Evolutionary conservation across 2,797 vertebrate genomes (phyloP), one percentile per base, ranked within the genome.

Genomic region (Microctenopoma steveboyesi): DNA sequence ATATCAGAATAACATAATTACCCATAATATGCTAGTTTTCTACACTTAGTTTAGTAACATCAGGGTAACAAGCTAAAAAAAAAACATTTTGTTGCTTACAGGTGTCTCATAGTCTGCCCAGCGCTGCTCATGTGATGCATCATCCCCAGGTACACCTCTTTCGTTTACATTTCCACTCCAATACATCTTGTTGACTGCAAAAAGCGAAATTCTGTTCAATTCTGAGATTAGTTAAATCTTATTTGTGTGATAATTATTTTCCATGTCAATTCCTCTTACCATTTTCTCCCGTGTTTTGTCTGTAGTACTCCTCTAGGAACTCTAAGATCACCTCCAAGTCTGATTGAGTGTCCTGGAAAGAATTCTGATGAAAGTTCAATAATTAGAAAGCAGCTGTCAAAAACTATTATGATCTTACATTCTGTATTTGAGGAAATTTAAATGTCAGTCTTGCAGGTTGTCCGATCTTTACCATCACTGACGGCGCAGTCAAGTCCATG

Each of bases 241-340:
- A 25, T 2, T 12, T 4, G 12, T 49, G 4, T 30, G 1, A 13
- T 5, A 14, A n/a, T 27, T 13, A 1, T 4, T 49, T 33, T 35
- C 7, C 12, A 1, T 7, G 28, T 45, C 7, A 5, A 42, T 66
- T 64, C 7, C 3, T 49, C 73, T 74, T 79, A 85, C 86, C 87
- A 48, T 86, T 74, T 50, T 84, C 84, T 77, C 60, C 72, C 11
- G 62, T 22, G 67, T 79, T 90, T 48, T 94, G 91, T 55, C 87
- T 91, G 87, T 94, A 92, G 79, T 94, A 93, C 65, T 95, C 94
- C 82, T 93, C 93, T 0, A 95, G 82, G 72, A 95, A 95, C 67
- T 94, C 94, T 78, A 95, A 78, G 71, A 94, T 95, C 70, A 95
- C 93, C 80, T 95, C 93, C 85, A 95, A 79, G 63, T 95, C 94